Base-by-base conservation (phyloP, 2,888 invertebrate genomes). In the Eumacrocentrus americanus region DNA sequence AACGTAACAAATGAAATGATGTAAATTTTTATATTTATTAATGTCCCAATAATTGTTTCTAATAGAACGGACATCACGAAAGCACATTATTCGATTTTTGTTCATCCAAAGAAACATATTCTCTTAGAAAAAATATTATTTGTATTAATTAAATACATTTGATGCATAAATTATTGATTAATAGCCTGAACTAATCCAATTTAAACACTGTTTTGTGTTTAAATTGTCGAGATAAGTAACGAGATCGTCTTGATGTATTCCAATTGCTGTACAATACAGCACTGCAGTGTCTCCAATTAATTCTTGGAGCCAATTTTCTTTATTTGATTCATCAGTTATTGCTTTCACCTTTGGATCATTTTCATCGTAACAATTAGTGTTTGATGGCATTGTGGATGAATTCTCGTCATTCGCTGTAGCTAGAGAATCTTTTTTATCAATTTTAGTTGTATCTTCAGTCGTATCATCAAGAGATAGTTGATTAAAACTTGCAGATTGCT, bases 231-330 rank as follows among this genome's bases (percentile, higher is more conserved):
- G 67, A 47, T 81, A 81, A 42, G 70, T 68, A 1, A 73, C 72
- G 4, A 81, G 60, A 60, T 75, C 73, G 4, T 70, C 70, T 29
- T 80, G 78, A 44, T 72, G 70, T 16, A 75, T 71, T 2, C 77
- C 77, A 52, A 72, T 73, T 2, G 79, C 75, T 0, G 77, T 70
- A 53, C 80, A 78, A 62, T 81, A 81, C 18, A 81, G 64, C 23
- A 77, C 60, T 4, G 77, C 76, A 3, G 79, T 75, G 52, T 80
- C 72, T 46, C 74, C 72, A 25, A 82, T 67, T 7, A 82, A 65
- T 42, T 77, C 73, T 23, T 71, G 69, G 12, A 77, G 53, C 65
- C 66, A 18, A 29, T 54, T 18, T 62, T 59, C 11, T 20, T 58
- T 16, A 35, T n/a, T 9, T 7, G 14, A 16, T 16, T 50, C 42